These are phyloP conservation scores for Gryllus bimaculatus DNA, from an alignment of 1,140 invertebrate species.

Conservation along the genomic window DNA sequence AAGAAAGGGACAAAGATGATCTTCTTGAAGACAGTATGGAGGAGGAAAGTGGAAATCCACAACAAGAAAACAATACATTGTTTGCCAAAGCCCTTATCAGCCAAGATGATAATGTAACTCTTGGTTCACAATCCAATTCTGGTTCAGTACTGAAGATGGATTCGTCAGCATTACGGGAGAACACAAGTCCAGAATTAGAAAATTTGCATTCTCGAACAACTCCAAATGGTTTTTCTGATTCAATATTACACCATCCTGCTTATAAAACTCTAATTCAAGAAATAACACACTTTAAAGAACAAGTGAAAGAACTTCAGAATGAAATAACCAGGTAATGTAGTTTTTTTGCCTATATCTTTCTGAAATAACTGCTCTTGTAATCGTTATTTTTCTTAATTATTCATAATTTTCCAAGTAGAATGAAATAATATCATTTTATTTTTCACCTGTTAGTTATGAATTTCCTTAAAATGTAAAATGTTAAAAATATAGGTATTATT, in stretches of 20 bases:
- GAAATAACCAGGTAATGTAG: constrained; percentile 20
- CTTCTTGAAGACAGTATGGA: too few relatives aligned
- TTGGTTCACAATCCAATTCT: too few relatives aligned
- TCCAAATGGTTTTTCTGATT: constrained; percentile 16
- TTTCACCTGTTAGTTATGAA: background rate
- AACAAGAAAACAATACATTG: too few relatives aligned
- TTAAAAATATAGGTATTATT: too few relatives aligned
- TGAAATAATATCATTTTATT: background rate
- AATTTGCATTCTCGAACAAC: background rate
- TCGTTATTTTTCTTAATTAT: background rate
- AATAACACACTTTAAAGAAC: constrained; percentile 17
- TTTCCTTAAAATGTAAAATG: too few relatives aligned
- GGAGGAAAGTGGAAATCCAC: too few relatives aligned
- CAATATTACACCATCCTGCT: constrained; percentile 17
- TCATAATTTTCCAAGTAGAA: background rate
- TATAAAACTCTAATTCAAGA: constrained; percentile 22
- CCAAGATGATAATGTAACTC: too few relatives aligned
- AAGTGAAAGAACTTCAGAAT: constrained; percentile 7
- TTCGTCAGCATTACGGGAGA: background rate
- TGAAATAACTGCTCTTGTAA: background rate
- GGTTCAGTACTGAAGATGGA: background rate
- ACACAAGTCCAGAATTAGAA: background rate
- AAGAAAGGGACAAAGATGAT: too few relatives aligned
- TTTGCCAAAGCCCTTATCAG: too few relatives aligned
- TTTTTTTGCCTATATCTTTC: background rate